phyloP scores from a whole-genome alignment of 2,797 vertebrate species.

The Nothura maculosa region DNA sequence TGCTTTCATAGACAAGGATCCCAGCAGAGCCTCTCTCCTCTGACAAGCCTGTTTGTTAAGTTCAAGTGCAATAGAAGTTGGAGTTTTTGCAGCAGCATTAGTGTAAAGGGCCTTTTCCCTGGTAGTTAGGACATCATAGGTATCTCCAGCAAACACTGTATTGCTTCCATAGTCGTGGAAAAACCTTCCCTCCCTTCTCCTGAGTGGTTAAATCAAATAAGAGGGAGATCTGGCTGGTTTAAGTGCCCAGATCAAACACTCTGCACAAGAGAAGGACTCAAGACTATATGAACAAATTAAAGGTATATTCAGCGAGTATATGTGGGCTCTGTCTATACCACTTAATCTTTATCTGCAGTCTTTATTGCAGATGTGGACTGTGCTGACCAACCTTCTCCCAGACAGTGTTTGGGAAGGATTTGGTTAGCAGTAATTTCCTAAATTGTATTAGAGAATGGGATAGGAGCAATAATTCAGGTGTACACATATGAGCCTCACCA shows the following conservation, averaged over 20 bases:
- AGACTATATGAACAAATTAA: neutral
- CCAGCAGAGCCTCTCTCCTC: neutral
- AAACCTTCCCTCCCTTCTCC: neutral
- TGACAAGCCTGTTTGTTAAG: neutral
- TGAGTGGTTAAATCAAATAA: neutral
- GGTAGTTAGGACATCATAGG: neutral
- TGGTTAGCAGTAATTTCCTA: neutral
- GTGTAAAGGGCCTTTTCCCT: neutral
- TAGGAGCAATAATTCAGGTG: neutral
- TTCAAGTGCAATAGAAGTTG: neutral
- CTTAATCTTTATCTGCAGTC: neutral
- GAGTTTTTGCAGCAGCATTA: neutral
- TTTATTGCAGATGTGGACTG: neutral
- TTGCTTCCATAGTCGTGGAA: fast-evolving
- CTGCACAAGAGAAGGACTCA: neutral
- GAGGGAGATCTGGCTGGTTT: neutral
- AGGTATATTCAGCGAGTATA: too few species aligned
- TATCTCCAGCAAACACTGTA: neutral
- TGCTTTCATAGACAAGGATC: fast-evolving
- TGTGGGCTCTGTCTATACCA: fast-evolving
- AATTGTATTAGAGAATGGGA: neutral
- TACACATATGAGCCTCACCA: neutral
- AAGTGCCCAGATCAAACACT: neutral
- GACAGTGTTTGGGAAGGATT: fast-evolving
- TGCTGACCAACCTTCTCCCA: neutral